Conservation (phyloP, 2,113 vertebrate species). For the Onychostruthus taczanowskii region DNA sequence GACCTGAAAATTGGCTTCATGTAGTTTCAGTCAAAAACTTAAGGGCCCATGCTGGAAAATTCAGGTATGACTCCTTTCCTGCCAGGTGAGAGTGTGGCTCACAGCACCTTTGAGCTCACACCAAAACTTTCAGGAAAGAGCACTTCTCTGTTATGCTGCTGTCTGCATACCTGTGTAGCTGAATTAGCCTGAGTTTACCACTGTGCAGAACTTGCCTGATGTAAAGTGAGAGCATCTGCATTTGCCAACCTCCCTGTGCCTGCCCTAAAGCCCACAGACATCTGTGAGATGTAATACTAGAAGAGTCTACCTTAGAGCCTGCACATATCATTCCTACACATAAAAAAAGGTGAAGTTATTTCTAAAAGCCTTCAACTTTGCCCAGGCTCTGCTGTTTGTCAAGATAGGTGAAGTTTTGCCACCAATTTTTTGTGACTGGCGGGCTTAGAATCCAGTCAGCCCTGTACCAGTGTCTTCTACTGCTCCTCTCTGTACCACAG, state of each 20-base stretch:
- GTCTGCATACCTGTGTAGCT: background rate
- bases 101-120: background rate
- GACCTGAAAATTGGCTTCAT: background rate
- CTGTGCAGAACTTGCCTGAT: background rate
- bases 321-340: rapidly evolving
- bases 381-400: background rate
- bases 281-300: background rate
- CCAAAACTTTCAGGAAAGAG: background rate
- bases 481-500: background rate
- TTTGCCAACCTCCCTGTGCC: background rate
- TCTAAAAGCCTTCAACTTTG: background rate
- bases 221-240: background rate
- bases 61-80: background rate
- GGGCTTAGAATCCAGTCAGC: background rate
- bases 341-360: background rate
- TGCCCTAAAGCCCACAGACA: background rate
- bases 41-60: background rate
- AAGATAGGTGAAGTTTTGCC: background rate
- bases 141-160: background rate
- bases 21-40: background rate
- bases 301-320: background rate
- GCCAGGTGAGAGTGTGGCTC: background rate
- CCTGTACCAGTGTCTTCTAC: background rate
- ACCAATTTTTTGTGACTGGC: background rate
- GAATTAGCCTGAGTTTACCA: background rate